Conservation (phyloP, 2,113 vertebrate species). For the Mormyrus iriodes region DNA sequence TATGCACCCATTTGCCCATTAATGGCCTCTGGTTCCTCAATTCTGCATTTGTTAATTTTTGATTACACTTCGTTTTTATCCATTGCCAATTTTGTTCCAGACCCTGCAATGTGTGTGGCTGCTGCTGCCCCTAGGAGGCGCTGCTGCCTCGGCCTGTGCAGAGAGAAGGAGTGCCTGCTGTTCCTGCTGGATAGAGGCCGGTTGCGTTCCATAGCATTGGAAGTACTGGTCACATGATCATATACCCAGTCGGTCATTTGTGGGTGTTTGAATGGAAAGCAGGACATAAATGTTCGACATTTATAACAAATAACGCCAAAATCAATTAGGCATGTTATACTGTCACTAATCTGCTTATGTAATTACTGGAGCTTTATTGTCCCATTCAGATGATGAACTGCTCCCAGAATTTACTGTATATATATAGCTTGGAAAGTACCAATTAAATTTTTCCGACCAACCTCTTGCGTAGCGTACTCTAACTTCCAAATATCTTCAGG, state of each 20-base stretch:
- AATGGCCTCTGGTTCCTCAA: not conserved
- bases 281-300: not conserved
- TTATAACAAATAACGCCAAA: not conserved
- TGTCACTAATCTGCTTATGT: constrained; percentile 3
- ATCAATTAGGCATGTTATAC: not conserved
- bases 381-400: not conserved
- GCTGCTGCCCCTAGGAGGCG: not conserved
- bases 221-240: not conserved
- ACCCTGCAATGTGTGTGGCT: not conserved
- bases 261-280: not conserved
- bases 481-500: not conserved
- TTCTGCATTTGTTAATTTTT: not conserved
- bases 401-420: not conserved
- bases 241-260: not conserved
- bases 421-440: not conserved
- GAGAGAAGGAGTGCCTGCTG: not conserved
- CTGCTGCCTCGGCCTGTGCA: not conserved
- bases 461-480: not conserved
- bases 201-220: not conserved
- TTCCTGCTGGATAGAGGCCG: not conserved
- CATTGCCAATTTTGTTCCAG: not conserved
- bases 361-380: constrained; percentile 6
- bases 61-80: not conserved
- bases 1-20: not conserved
- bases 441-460: not conserved